Percentiles rank a stretch among this genome's conserved stretches.
Evolutionary conservation across 2,113 vertebrate genomes (phyloP).

Genomic region (Lontra canadensis): DNA sequence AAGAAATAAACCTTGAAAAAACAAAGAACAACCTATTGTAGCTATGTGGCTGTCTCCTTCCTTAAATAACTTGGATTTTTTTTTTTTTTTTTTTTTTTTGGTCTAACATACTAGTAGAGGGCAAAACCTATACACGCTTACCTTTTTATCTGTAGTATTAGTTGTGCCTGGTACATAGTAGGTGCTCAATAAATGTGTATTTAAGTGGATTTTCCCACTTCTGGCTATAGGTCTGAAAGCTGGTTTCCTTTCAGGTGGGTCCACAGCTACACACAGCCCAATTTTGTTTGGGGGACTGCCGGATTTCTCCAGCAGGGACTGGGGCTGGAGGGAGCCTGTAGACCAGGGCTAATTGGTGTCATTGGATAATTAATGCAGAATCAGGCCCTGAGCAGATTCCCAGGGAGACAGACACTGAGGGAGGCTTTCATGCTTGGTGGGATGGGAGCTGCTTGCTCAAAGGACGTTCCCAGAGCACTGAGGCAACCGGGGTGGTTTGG

Average conservation of each 20-base stretch:
- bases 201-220: background rate
- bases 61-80: background rate
- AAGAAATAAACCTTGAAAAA: background rate
- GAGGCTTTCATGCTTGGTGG: conserved; percentile 52
- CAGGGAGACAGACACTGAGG: conserved; percentile 56
- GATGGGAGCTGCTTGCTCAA: conserved; percentile 62
- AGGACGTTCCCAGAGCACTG: conserved; percentile 7
- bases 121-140: too few relatives aligned
- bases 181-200: background rate
- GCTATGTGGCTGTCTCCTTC: background rate
- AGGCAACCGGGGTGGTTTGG: conserved; percentile 33
- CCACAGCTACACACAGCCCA: background rate
- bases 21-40: background rate
- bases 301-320: conserved; percentile 27
- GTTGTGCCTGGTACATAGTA: background rate
- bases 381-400: conserved; percentile 46
- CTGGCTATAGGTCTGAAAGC: background rate
- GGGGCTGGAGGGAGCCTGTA: conserved; percentile 50
- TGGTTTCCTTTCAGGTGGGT: background rate
- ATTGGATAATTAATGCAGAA: conserved; percentile 73
- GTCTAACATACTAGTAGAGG: background rate
- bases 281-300: conserved; percentile 52
- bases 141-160: background rate
- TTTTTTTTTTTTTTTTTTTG: background rate
- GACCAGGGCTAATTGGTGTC: conserved; percentile 71